Conservation (phyloP, 2,797 vertebrate species). For the Fratercula arctica region DNA sequence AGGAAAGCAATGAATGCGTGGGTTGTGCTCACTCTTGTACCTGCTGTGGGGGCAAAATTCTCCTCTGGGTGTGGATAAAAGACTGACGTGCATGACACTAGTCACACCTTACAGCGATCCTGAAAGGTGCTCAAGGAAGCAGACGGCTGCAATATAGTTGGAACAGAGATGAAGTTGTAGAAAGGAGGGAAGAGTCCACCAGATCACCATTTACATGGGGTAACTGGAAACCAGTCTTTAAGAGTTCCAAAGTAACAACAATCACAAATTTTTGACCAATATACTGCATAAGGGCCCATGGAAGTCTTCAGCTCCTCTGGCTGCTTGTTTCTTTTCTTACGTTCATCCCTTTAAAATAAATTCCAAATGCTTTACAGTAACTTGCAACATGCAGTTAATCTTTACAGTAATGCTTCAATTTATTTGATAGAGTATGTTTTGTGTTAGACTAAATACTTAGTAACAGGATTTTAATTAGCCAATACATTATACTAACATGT, state of each 20-base stretch:
- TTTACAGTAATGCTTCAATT: not conserved
- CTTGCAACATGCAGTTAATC: not conserved
- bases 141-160: not conserved
- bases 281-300: not conserved
- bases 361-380: not conserved
- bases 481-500: not conserved
- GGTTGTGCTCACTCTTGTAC: not conserved
- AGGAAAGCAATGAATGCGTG: not conserved
- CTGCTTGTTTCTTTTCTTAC: not conserved
- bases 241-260: not conserved
- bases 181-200: not conserved
- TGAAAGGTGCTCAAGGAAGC: not conserved
- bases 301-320: not conserved
- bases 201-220: not conserved
- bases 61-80: not conserved
- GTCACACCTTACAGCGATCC: not conserved
- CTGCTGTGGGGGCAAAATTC: not conserved
- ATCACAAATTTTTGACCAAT: not conserved
- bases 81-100: not conserved
- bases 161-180: not conserved
- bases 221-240: not conserved
- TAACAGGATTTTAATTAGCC: conserved; percentile 14
- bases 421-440: conserved; percentile 18
- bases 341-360: not conserved
- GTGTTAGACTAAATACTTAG: not conserved